Base-by-base conservation (phyloP, 1,140 invertebrate species). In the Conus betulinus region DNA sequence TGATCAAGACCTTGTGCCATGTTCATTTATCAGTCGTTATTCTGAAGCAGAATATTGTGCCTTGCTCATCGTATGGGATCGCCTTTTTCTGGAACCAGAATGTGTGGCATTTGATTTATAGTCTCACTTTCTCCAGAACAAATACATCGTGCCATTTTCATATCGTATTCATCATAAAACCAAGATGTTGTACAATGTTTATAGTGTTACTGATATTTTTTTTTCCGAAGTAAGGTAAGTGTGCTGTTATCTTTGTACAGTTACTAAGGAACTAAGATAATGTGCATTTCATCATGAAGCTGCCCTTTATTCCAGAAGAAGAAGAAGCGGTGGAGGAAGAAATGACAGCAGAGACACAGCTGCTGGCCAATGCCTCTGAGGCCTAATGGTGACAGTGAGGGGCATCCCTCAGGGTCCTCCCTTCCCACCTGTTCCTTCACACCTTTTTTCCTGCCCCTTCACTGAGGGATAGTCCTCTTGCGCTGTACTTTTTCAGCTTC, bases 351-450 rank as follows among this genome's bases (percentile, higher is more conserved):
- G 67, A 71, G 20, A 71, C 67, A 71, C 67, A 71, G 67, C 23
- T 71, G 67, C 67, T 71, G 67, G 67, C 67, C 23, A 71, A 71
- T 71, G 67, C 67, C 20, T 71, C 67, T 71, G 67, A 23, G 67
- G 67, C 67, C 67, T 71, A 71, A 71, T 71, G 67, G 67, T 71
- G 67, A 71, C 67, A 71, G 67, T n/a, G 67, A 23, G 67, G 67
- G 67, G 11, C 20, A 6, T 63, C 67, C 15, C 67, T 71, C 67
- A 71, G 67, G 67, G 11, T 20, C 4, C 15, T 23, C 67, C 0
- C 67, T 20, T 71, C 67, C 67, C 23, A 6, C 67, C 20, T 20
- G 6, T 71, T 71, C 67, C 20, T 20, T 71, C 67, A 17, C 67
- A 17, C 8, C 20, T 20, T 71, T 20, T 71, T 20, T 71, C 67